Percentiles rank a stretch among this genome's conserved stretches.
Evolutionary conservation across 2,797 vertebrate genomes (phyloP).

Genomic region (Pipistrellus nathusii): DNA sequence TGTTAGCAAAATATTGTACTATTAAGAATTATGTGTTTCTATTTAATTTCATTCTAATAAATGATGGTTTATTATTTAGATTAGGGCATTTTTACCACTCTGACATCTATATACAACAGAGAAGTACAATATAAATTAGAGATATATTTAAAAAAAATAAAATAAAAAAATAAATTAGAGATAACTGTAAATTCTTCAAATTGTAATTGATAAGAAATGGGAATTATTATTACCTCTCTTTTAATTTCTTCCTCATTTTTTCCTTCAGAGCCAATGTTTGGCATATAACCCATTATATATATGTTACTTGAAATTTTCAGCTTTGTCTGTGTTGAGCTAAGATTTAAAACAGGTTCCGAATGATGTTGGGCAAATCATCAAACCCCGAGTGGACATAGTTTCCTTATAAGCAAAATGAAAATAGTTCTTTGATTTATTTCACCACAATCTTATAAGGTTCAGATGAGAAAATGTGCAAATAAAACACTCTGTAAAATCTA

Average conservation of each 20-base stretch:
- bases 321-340: not conserved
- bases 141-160: too few species aligned
- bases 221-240: constrained; percentile 20
- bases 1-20: not conserved
- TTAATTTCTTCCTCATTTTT: constrained; percentile 28
- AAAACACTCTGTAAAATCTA: constrained; percentile 11
- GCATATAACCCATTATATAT: not conserved
- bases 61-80: constrained; percentile 9
- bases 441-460: not conserved
- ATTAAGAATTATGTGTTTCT: not conserved
- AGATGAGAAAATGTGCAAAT: not conserved
- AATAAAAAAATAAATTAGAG: not conserved
- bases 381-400: not conserved
- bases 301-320: constrained; percentile 6
- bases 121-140: constrained; percentile 41
- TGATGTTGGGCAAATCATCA: constrained; percentile 19
- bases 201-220: constrained; percentile 6
- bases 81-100: not conserved
- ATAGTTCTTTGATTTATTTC: not conserved
- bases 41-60: constrained; percentile 35
- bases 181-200: constrained; percentile 10
- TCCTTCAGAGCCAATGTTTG: not conserved
- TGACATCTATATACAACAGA: not conserved
- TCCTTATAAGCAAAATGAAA: constrained; percentile 25
- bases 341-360: constrained; percentile 18